Conservation (phyloP, 2,888 invertebrate genomes). For the Brachyptera risi region DNA sequence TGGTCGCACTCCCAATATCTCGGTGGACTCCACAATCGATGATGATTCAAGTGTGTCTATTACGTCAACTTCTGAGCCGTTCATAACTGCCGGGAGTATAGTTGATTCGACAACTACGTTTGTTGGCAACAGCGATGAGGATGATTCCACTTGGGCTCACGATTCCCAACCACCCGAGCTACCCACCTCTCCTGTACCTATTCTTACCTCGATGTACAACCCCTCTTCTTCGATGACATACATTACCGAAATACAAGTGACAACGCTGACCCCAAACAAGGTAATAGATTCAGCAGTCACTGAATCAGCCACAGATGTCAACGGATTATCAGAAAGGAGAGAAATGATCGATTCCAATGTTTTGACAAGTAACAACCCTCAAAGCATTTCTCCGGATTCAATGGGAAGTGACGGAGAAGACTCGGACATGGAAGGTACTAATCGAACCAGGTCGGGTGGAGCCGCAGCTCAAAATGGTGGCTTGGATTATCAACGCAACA, state of each 20-base stretch:
- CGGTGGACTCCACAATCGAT: slow-evolving; percentile 1
- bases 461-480: neutral
- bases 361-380: no score
- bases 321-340: neutral
- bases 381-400: slow-evolving; percentile 20
- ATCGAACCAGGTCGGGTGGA: neutral
- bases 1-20: neutral
- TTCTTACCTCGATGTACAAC: slow-evolving; percentile 35
- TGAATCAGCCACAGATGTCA: slow-evolving; percentile 24
- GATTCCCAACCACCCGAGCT: slow-evolving; percentile 43
- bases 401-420: slow-evolving; percentile 22
- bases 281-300: neutral
- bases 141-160: slow-evolving; percentile 28
- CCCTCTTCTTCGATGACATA: slow-evolving; percentile 52
- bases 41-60: slow-evolving; percentile 17
- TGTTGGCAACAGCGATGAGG: slow-evolving; percentile 25
- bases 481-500: slow-evolving; percentile 19
- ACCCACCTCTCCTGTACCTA: slow-evolving; percentile 45
- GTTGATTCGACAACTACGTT: slow-evolving; percentile 29
- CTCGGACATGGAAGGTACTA: neutral
- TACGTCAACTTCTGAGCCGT: slow-evolving; percentile 28
- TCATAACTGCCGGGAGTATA: slow-evolving; percentile 24
- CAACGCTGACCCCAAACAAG: slow-evolving; percentile 41
- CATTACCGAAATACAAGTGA: slow-evolving; percentile 70
- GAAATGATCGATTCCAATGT: no score